Base-by-base conservation (phyloP, 2,797 vertebrate species). In the Leptodactylus fallax region DNA sequence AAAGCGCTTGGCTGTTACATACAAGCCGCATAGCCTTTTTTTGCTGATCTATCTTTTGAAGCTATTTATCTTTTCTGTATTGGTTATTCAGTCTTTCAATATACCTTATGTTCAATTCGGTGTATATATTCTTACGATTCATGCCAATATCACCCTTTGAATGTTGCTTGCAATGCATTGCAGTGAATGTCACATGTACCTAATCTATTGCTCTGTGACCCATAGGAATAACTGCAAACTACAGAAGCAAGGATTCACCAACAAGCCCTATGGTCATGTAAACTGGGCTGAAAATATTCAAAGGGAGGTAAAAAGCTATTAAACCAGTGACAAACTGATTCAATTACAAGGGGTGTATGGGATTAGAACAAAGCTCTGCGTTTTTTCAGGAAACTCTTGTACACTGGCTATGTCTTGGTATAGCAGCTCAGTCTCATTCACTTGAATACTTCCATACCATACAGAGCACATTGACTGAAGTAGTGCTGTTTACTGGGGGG, bases 31-130 rank as follows among this genome's bases (percentile, higher is more conserved):
- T 19, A 49, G 56, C 63, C 77, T 47, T 53, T 78, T 89, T 86
- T 55, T 78, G 88, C 85, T 83, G 85, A 89, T 79, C 85, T 85
- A 74, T 79, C 87, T 85, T 71, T 85, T 81, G 3, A 0, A 58
- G 83, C 88, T 77, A 86, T 86, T 71, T 83, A 79, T 89, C 84
- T 86, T 71, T 60, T 58, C 71, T 65, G 7, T 27, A 78, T 85
- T 65, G 69, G 87, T 58, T 76, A 88, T 88, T 85, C 10, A 76
- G 83, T 88, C 56, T 85, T 85, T 81, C 85, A 81, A 77, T 85
- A 27, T 21, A 85, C 67, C 65, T 63, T 17, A 21, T 58, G 36
- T 81, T 85, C 49, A 65, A 69, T 78, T 8, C 60, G 10, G 19
- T 78, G 67, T 87, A 79, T 85, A 76, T 77, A 45, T 85, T 85